Evolutionary conservation across 2,113 vertebrate genomes (phyloP), one percentile per base, ranked within the genome.

Genomic region (Gambusia affinis): DNA sequence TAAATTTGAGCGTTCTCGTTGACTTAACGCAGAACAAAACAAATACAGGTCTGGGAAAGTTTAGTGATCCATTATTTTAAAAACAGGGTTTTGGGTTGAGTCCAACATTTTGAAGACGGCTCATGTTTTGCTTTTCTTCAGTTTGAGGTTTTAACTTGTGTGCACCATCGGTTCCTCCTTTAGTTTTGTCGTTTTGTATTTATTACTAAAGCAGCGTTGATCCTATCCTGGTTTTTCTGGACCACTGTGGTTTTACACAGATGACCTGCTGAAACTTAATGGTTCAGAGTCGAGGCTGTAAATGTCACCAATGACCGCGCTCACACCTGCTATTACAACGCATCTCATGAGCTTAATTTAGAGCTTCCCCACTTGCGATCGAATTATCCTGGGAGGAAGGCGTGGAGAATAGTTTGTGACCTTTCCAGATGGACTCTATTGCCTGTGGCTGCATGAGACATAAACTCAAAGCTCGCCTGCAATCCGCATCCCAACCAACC

Each of bases 401-500:
- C 4, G 31, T 60, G 54, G 54, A 70, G 30, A 10, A 24, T 22
- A 14, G 14, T 33, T 65, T 7, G 4, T 31, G 47, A 47, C 57
- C 30, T 51, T 39, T 64, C 12, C 63, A 57, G 72, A 31, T 47
- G 31, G 61, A 64, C 61, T 67, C 42, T 35, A 30, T 82, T 65
- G 61, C 73, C 66, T 44, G 76, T 14, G 33, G 47, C 73, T 72
- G 8, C 12, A 30, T 51, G 70, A 61, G 76, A 67, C 71, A 61
- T 29, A 64, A 37, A 61, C 57, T 74, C 24, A 17, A 72, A 75
- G 44, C 61, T 61, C 14, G 57, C n/a, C 61, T 39, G 30, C 35
- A 54, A 60, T 37, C 35, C 35, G 64, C 66, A 88, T 69, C 28
- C 67, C 35, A 78, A 61, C 11, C 64, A 54, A 66, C 57, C 30